Evolutionary conservation across 2,113 vertebrate genomes (phyloP).

Genomic region (Macrotus californicus): DNA sequence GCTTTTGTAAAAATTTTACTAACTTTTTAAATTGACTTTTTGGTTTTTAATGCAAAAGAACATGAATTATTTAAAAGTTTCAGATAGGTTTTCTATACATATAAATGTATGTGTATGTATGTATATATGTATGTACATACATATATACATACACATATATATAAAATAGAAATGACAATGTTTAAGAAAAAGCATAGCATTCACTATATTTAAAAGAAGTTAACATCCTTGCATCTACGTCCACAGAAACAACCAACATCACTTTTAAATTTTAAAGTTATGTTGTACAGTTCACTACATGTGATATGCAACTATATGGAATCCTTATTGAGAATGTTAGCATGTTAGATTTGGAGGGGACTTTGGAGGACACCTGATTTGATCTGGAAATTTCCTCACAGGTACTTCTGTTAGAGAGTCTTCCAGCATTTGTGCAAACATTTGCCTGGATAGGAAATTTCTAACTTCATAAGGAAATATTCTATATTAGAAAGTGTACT

Average conservation of each 20-base stretch:
- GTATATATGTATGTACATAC: not conserved
- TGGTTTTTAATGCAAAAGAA: constrained; percentile 77
- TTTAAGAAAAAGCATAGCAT: constrained; percentile 57
- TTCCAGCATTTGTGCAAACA: not conserved
- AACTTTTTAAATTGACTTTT: constrained; percentile 77
- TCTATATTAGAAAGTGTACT: not conserved
- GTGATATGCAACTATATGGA: constrained; percentile 39
- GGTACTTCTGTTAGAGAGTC: not conserved
- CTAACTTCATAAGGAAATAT: not conserved
- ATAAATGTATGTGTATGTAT: not conserved
- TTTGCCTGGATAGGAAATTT: not conserved
- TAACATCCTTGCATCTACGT: constrained; percentile 11
- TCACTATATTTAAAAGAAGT: constrained; percentile 69
- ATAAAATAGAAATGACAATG: constrained; percentile 48
- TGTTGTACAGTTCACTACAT: constrained; percentile 22
- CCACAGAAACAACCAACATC: not conserved
- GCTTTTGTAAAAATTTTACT: constrained; percentile 80
- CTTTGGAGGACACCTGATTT: not conserved
- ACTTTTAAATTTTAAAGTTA: not conserved
- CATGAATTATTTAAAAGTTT: constrained; percentile 77
- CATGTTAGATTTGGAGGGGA: not conserved
- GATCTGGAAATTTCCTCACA: not conserved
- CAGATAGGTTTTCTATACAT: not conserved
- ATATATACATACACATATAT: not conserved
- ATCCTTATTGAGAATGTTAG: not conserved